A percentile compares a stretch with the other conserved stretches of the same genome.
phyloP scores from a whole-genome alignment of 2,113 vertebrate species.

The Caretta caretta region DNA sequence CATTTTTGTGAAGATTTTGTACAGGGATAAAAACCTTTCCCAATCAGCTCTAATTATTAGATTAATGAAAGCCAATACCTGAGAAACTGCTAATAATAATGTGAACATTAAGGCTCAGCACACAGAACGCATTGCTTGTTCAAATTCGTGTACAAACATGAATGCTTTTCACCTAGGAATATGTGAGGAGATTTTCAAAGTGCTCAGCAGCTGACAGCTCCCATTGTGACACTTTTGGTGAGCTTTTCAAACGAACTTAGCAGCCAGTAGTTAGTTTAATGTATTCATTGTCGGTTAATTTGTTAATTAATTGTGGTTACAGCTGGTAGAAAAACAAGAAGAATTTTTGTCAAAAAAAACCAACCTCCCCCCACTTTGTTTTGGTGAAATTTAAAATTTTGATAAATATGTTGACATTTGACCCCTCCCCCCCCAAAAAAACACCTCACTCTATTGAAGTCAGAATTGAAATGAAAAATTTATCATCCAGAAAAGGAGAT shows the following conservation, averaged over 20 bases:
- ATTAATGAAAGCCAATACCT: not conserved
- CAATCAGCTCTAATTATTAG: not conserved
- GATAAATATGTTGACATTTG: constrained; percentile 25
- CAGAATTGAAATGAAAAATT: not conserved
- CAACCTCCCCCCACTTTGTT: not conserved
- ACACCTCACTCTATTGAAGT: not conserved
- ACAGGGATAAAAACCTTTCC: not conserved
- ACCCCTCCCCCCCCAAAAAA: not conserved
- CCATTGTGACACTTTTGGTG: constrained; percentile 51
- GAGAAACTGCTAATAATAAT: not conserved
- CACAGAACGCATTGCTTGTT: not conserved
- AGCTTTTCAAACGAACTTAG: constrained; percentile 45
- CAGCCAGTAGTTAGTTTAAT: constrained; percentile 56
- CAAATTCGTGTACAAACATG: not conserved
- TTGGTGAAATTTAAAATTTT: not conserved
- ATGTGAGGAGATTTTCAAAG: constrained; percentile 40
- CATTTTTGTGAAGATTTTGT: not conserved
- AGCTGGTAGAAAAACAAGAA: not conserved
- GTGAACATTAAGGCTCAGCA: not conserved
- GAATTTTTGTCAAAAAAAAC: not conserved
- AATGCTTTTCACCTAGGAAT: constrained; percentile 22
- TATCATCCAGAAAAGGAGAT: not conserved
- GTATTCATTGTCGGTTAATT: constrained; percentile 32
- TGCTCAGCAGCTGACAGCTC: constrained; percentile 25
- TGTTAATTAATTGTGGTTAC: not conserved